Conservation (phyloP, 2,113 vertebrate species). For the Sylvilagus bachmani region DNA sequence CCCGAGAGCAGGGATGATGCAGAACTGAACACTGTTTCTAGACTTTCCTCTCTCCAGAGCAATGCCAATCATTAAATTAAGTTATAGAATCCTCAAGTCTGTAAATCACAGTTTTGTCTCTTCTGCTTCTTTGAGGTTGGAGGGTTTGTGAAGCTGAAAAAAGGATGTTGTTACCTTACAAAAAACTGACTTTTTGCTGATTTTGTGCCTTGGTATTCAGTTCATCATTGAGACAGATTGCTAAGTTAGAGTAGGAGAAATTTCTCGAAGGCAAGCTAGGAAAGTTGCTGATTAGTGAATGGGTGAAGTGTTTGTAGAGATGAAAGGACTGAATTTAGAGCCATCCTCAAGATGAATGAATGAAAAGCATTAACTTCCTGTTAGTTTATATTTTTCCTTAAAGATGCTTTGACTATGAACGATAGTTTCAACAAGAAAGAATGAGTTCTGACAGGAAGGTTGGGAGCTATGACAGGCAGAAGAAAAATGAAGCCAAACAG, state of each 20-base stretch:
- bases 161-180: background rate
- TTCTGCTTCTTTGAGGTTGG: background rate
- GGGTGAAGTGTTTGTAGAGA: background rate
- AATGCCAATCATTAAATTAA: background rate
- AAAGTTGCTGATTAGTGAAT: background rate
- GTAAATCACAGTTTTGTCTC: background rate
- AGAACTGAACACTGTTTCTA: background rate
- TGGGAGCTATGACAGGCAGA: constrained; percentile 56
- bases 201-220: background rate
- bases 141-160: constrained; percentile 15
- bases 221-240: background rate
- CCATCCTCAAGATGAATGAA: constrained; percentile 4
- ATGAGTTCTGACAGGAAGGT: constrained; percentile 72
- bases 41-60: background rate
- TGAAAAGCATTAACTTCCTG: background rate
- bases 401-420: constrained; percentile 54
- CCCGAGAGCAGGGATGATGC: background rate
- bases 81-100: background rate
- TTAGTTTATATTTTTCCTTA: constrained; percentile 53
- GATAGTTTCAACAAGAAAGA: constrained; percentile 74
- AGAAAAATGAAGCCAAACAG: constrained; percentile 74
- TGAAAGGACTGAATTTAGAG: background rate
- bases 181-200: background rate
- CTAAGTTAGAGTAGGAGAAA: background rate
- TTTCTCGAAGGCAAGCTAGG: constrained; percentile 1